These are phyloP conservation scores for Epinotia demarniana DNA, from an alignment of 2,888 invertebrate genomes.

Conservation along the genomic window DNA sequence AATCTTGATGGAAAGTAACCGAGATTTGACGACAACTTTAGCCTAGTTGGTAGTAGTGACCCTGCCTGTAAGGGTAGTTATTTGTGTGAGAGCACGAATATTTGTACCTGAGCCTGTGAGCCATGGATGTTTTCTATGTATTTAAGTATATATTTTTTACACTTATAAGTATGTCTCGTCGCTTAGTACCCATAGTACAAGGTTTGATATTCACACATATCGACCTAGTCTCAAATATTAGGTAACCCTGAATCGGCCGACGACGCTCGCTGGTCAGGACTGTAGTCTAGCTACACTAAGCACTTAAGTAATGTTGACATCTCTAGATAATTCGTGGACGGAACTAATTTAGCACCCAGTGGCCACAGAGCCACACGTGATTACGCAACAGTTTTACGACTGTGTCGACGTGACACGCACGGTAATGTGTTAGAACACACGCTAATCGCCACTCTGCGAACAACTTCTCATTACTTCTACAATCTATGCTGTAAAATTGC, in stretches of 20 bases:
- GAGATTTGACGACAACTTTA: too few species aligned
- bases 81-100: too few species aligned
- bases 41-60: too few species aligned
- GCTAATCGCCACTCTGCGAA: conserved; percentile 33
- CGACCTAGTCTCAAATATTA: too few species aligned
- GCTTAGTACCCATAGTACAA: too few species aligned
- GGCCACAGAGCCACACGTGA: conserved; percentile 44
- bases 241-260: neutral
- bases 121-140: too few species aligned
- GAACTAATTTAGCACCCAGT: conserved; percentile 34
- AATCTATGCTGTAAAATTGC: conserved; percentile 23
- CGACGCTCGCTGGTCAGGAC: neutral
- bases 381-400: conserved; percentile 53
- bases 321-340: conserved; percentile 29
- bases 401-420: conserved; percentile 52
- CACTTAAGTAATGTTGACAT: neutral
- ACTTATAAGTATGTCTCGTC: too few species aligned
- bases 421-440: conserved; percentile 46
- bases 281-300: neutral
- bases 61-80: too few species aligned
- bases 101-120: too few species aligned
- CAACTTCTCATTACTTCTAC: conserved; percentile 27
- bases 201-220: too few species aligned
- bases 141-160: too few species aligned
- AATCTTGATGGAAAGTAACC: too few species aligned